Percentiles rank a stretch among this genome's conserved stretches.
Conservation (phyloP, 2,888 invertebrate genomes). For the Thymelicus acteon region DNA sequence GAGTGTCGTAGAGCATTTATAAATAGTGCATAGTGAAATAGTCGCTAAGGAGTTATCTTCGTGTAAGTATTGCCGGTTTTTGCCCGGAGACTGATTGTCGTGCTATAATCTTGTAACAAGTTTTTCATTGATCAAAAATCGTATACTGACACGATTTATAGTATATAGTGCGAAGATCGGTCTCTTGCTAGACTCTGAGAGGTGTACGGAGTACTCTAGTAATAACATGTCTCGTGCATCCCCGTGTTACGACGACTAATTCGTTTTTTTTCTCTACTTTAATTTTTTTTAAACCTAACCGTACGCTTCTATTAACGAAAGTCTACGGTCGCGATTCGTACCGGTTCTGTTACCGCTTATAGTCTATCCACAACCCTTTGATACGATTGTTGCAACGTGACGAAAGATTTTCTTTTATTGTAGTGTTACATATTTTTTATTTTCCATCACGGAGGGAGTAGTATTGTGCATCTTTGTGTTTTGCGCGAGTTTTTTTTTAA, state of each 20-base stretch:
- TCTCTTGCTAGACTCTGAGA: slow-evolving; percentile 47
- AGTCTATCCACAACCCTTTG: slow-evolving; percentile 83
- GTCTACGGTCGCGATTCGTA: slow-evolving; percentile 67
- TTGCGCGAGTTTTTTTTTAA: slow-evolving; percentile 62
- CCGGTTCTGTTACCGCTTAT: slow-evolving; percentile 55
- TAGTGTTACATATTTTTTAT: slow-evolving; percentile 50
- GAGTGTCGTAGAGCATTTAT: slow-evolving; percentile 57
- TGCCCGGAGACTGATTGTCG: slow-evolving; percentile 46
- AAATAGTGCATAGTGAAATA: slow-evolving; percentile 55
- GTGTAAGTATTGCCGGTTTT: slow-evolving; percentile 58
- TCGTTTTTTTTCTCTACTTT: slow-evolving; percentile 49
- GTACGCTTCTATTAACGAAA: slow-evolving; percentile 81
- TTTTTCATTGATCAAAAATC: slow-evolving; percentile 7
- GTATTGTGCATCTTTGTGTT: slow-evolving; percentile 82
- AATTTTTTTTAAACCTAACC: slow-evolving; percentile 58
- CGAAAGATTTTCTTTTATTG: slow-evolving; percentile 53
- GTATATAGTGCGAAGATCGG: slow-evolving; percentile 42
- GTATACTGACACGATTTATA: slow-evolving; percentile 1
- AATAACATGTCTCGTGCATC: slow-evolving; percentile 76
- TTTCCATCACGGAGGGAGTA: slow-evolving; percentile 70
- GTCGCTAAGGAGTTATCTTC: slow-evolving; percentile 42
- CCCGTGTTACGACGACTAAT: slow-evolving; percentile 68
- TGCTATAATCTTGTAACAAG: background rate
- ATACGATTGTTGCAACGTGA: slow-evolving; percentile 72
- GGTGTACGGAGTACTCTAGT: slow-evolving; percentile 27